Conservation (phyloP, 1,140 invertebrate genomes). For the Dendroctonus ponderosae region DNA sequence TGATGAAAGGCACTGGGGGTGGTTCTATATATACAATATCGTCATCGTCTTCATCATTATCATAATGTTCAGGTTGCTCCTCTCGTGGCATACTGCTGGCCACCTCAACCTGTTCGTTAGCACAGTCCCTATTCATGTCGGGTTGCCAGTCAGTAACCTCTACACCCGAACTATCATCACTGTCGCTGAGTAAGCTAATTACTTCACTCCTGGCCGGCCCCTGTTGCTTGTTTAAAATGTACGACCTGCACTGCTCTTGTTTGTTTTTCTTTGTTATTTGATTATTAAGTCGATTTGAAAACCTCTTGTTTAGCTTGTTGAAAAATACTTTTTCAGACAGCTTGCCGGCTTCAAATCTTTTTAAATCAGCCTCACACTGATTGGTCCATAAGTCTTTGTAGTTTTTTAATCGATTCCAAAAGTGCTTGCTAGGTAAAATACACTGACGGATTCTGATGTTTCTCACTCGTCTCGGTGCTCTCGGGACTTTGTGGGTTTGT, state of each 20-base stretch:
- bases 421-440: conserved; percentile 11
- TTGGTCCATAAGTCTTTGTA: conserved; percentile 9
- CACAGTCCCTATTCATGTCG: neutral
- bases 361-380: conserved; percentile 2
- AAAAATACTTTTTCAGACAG: conserved; percentile 12
- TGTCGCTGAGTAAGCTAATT: conserved; percentile 15
- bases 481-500: neutral
- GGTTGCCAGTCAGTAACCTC: conserved; percentile 2
- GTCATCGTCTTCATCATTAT: conserved; percentile 31
- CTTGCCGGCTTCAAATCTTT: neutral
- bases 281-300: neutral
- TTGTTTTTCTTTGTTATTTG: conserved; percentile 4
- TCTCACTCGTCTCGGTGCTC: neutral
- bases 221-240: conserved; percentile 1
- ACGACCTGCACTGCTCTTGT: conserved; percentile 10
- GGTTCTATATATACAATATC: conserved; percentile 40
- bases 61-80: neutral
- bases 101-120: neutral
- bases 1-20: conserved; percentile 36
- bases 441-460: conserved; percentile 27
- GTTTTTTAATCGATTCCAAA: conserved; percentile 8
- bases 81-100: neutral
- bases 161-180: conserved; percentile 20
- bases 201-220: conserved; percentile 1
- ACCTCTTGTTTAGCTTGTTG: conserved; percentile 1